phyloP scores from a whole-genome alignment of 2,113 vertebrate species.

The Hymenochirus boettgeri region DNA sequence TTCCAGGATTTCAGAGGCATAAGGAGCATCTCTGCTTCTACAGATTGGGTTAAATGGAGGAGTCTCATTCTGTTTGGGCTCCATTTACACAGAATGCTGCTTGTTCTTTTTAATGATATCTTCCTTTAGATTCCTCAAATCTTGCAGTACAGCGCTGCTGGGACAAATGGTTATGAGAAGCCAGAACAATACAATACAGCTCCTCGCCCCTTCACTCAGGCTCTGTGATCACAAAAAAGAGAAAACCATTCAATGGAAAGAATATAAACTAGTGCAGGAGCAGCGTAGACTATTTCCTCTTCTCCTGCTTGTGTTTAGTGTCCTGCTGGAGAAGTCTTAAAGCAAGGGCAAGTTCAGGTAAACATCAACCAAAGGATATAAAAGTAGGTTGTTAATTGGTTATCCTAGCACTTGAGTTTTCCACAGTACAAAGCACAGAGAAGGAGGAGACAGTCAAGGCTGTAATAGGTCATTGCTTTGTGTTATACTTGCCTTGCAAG shows the following conservation, averaged over 20 bases:
- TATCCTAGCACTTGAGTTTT: slow-evolving; percentile 1
- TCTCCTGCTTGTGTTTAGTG: slow-evolving; percentile 26
- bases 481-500: too few relatives aligned
- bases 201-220: neutral
- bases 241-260: neutral
- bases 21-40: slow-evolving; percentile 21
- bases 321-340: neutral
- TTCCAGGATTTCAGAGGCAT: slow-evolving; percentile 17
- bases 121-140: neutral
- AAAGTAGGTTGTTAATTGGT: slow-evolving; percentile 35
- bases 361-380: slow-evolving; percentile 40
- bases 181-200: slow-evolving; percentile 1
- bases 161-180: neutral
- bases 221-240: neutral
- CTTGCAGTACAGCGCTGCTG: neutral
- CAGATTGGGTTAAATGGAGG: slow-evolving; percentile 19
- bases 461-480: too few relatives aligned
- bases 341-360: slow-evolving; percentile 27
- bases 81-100: neutral
- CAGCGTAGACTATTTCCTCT: neutral
- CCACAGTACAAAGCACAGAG: too few relatives aligned
- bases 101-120: neutral
- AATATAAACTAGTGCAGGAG: neutral
- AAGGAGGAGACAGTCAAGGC: too few relatives aligned
- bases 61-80: slow-evolving; percentile 1